These are phyloP conservation scores for Amia ocellicauda DNA, from an alignment of 2,113 vertebrate genomes.

Conservation along the genomic window DNA sequence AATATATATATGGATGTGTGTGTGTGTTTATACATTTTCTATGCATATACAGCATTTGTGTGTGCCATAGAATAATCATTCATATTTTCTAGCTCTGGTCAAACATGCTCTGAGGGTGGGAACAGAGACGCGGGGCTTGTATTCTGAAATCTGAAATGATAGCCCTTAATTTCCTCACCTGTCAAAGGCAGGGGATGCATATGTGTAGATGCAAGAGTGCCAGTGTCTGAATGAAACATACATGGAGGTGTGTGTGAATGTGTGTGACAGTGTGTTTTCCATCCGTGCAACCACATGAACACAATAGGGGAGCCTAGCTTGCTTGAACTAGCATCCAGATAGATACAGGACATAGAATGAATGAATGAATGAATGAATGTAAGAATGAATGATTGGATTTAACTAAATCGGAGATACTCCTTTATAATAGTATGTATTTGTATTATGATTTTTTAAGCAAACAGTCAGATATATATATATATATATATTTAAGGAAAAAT, in stretches of 20 bases:
- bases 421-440: slow-evolving; percentile 5
- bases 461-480: background rate
- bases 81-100: no score
- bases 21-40: background rate
- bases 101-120: no score
- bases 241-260: background rate
- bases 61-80: background rate
- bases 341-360: slow-evolving; percentile 28
- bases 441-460: background rate
- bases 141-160: no score
- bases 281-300: slow-evolving; percentile 45
- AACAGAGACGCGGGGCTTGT: no score
- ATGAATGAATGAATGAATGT: slow-evolving; percentile 48
- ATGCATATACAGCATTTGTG: background rate
- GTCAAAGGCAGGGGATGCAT: background rate
- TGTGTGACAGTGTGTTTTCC: background rate
- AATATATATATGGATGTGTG: slow-evolving; percentile 3
- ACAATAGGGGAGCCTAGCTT: slow-evolving; percentile 45
- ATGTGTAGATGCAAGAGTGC: background rate
- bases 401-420: slow-evolving; percentile 31
- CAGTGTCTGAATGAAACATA: background rate
- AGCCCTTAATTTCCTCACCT: no score
- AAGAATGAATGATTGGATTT: slow-evolving; percentile 52
- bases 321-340: slow-evolving; percentile 35
- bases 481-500: slow-evolving; percentile 9